A percentile compares a stretch with the other conserved stretches of the same genome.
Conservation (phyloP, 2,888 invertebrate species). For the Bimastos eiseni region DNA sequence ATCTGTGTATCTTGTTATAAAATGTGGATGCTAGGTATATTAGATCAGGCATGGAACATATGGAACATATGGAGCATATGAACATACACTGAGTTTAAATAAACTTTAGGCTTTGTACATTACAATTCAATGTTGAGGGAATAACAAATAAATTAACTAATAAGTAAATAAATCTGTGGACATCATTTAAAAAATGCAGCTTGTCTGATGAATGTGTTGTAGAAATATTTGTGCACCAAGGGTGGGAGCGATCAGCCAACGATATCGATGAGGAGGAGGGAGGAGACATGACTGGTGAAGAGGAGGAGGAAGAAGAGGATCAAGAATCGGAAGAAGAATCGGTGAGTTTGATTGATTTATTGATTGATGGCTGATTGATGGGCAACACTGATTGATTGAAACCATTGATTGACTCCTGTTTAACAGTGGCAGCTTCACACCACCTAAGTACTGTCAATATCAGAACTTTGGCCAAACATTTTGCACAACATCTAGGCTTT, state of each 20-base stretch:
- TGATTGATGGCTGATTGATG: not conserved
- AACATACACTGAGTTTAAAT: too few species aligned
- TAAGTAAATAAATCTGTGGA: not conserved
- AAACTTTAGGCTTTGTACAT: not conserved
- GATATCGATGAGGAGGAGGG: constrained; percentile 62
- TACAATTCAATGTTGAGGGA: not conserved
- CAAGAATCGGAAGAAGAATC: constrained; percentile 45
- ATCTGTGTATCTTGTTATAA: too few species aligned
- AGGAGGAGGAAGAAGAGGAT: constrained; percentile 57
- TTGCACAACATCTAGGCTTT: too few species aligned
- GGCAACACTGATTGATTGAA: too few species aligned
- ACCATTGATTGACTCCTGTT: too few species aligned
- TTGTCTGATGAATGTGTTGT: constrained; percentile 5
- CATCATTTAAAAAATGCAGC: not conserved
- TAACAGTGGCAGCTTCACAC: too few species aligned
- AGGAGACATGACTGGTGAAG: constrained; percentile 54
- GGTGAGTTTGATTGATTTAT: not conserved
- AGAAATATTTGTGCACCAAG: constrained; percentile 42
- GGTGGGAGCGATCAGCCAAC: constrained; percentile 55
- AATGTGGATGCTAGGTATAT: too few species aligned
- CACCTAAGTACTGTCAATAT: too few species aligned
- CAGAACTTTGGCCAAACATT: too few species aligned
- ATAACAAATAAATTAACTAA: not conserved
- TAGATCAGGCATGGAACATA: too few species aligned
- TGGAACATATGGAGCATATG: too few species aligned